Evolutionary conservation across 2,888 invertebrate species (phyloP), one percentile per base, ranked within the genome.

Genomic region (Opisthograptis luteolata): DNA sequence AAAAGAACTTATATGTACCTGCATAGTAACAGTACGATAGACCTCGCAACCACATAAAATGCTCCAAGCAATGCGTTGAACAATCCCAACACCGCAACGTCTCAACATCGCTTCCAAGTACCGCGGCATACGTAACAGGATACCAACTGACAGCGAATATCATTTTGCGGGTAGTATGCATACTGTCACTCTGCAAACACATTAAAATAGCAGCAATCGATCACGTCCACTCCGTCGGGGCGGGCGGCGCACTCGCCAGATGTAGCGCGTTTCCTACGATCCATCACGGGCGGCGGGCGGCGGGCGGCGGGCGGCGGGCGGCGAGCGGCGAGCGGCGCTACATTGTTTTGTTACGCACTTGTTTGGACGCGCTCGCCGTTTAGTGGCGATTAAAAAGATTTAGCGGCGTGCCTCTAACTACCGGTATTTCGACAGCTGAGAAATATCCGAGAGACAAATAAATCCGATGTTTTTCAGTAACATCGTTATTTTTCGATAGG

Each of bases 331-430:
- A 20, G 20, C 5, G 35, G 12, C 36, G 44, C n/a, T 24, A 19
- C 42, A 48, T 42, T 42, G 48, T 48, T 48, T 42, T 7, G 15
- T 31, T 36, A 19, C 36, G 2, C 10, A 36, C 20, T 36, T 48
- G 48, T 48, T 48, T 48, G 42, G 19, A 42, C 41, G n/a, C 4
- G n/a, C 19, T 5, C 10, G 12, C n/a, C 28, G 39, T 15, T 36
- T 31, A 36, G 15, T 13, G 24, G 13, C 42, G 36, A 36, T 42
- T 36, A 37, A 36, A 13, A n/a, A 42, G 36, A 48, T 36, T 42
- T 34, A 40, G n/a, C 1, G 13, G 12, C n/a, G 3, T 28, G 25
- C 3, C 25, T n/a, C 15, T 24, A 8, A 15, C 13, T 24, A 30
- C 22, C 30, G 9, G 1, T 32, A 9, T 14, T 19, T 43, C 2